Percentiles rank a stretch among this genome's conserved stretches.
phyloP scores from a whole-genome alignment of 2,113 vertebrate species.

The Sinocyclocheilus maitianheensis region DNA sequence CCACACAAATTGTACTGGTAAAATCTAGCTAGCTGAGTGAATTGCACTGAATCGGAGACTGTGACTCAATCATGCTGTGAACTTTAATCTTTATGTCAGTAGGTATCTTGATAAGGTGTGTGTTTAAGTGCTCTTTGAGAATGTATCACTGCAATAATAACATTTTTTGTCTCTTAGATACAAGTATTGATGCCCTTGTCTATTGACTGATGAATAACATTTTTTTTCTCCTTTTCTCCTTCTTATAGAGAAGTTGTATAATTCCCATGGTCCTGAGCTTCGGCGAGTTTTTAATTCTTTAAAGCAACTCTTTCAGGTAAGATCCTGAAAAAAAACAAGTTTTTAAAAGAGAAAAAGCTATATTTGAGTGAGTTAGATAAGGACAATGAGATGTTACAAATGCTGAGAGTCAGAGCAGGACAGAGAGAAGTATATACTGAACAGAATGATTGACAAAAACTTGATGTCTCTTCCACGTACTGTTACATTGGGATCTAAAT shows the following conservation, averaged over 20 bases:
- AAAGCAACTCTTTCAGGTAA: conserved; percentile 96
- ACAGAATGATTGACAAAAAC: background rate
- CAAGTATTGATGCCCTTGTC: background rate
- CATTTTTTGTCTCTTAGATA: background rate
- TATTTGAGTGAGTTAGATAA: background rate
- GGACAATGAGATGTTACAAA: background rate
- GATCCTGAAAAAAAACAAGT: background rate
- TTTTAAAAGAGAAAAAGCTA: background rate
- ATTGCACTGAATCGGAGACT: background rate
- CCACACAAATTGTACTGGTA: background rate
- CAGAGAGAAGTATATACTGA: too few relatives aligned
- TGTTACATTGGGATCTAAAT: background rate
- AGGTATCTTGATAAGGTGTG: background rate
- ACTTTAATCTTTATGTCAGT: background rate
- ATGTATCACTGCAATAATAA: background rate
- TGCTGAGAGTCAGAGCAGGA: background rate
- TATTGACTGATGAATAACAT: background rate
- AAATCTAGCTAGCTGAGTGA: background rate
- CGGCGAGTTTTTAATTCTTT: too few relatives aligned
- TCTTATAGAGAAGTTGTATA: conserved; percentile 90
- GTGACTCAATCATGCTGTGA: background rate
- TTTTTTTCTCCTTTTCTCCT: background rate
- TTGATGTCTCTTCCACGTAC: background rate
- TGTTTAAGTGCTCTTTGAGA: background rate
- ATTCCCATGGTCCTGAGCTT: conserved; percentile 90